phyloP scores from a whole-genome alignment of 37 sponge, comb jelly and placozoan genomes.

The Cladorhizidae sp. region DNA sequence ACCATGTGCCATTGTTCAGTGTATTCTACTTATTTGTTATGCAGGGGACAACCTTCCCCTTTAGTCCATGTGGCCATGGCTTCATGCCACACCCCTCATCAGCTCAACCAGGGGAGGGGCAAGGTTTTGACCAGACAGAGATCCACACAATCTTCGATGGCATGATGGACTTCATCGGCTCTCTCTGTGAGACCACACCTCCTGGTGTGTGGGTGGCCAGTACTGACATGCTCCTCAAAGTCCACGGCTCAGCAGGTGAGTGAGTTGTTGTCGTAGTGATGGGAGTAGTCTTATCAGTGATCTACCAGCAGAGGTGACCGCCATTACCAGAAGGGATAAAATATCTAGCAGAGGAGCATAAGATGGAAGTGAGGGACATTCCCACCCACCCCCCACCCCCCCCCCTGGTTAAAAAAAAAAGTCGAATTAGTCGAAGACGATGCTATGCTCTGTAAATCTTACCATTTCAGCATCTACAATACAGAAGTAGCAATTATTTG shows the following conservation, averaged over 20 bases:
- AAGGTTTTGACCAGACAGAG: neutral
- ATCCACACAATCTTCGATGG: constrained; percentile 63
- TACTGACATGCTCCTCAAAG: constrained; percentile 75
- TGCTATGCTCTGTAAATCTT: no score
- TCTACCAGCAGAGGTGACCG: no score
- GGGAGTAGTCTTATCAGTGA: neutral
- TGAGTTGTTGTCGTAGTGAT: neutral
- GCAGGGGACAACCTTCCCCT: constrained; percentile 73
- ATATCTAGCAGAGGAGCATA: no score
- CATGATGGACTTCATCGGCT: constrained; percentile 47
- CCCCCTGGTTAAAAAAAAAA: no score
- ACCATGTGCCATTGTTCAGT: no score
- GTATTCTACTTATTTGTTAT: no score
- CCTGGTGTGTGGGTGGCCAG: constrained; percentile 84
- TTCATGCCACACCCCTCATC: constrained; percentile 60
- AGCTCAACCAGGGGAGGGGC: neutral
- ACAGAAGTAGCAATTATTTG: no score
- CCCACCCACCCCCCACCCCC: no score
- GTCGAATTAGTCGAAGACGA: no score
- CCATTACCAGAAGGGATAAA: no score
- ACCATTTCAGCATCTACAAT: no score
- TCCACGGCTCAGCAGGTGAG: constrained; percentile 11
- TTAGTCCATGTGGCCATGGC: constrained; percentile 79
- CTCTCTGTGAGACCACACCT: constrained; percentile 43
- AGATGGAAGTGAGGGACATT: no score